Conservation (phyloP, 2,797 vertebrate species). For the Lacerta viridis region DNA sequence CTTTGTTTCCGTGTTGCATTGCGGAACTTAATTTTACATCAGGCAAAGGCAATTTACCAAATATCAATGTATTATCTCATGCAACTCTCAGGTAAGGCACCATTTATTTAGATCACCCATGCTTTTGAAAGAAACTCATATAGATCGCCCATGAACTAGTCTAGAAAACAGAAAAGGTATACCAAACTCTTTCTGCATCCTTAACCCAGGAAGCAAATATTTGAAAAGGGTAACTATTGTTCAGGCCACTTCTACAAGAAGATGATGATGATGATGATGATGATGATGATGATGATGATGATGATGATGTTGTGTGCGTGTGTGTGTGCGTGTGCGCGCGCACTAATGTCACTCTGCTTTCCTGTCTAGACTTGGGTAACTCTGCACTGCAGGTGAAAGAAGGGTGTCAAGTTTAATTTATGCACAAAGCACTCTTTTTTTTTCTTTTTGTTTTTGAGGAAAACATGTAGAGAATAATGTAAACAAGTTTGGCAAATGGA, state of each 20-base stretch:
- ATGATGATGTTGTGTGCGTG: no score
- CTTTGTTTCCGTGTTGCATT: neutral
- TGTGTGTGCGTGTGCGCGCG: neutral
- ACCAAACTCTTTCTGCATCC: constrained; percentile 6
- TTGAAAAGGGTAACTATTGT: neutral
- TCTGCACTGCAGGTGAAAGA: constrained; percentile 23
- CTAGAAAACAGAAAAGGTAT: constrained; percentile 11
- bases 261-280: no score
- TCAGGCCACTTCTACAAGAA: neutral
- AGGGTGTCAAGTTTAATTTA: constrained; percentile 34
- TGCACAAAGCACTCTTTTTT: constrained; percentile 51
- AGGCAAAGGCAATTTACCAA: constrained; percentile 19
- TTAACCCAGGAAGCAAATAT: constrained; percentile 12
- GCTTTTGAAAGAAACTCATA: constrained; percentile 11
- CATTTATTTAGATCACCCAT: neutral
- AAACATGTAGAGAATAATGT: constrained; percentile 53
- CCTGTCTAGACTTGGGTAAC: neutral
- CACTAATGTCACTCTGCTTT: constrained; percentile 6
- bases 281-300: no score
- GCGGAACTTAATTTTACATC: constrained; percentile 25
- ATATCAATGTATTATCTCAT: neutral
- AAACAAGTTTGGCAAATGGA: constrained; percentile 35
- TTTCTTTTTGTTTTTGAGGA: neutral
- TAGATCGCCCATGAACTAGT: neutral
- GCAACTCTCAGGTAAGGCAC: neutral